phyloP scores from a whole-genome alignment of 2,888 invertebrate species.

The Agrotis ipsilon region DNA sequence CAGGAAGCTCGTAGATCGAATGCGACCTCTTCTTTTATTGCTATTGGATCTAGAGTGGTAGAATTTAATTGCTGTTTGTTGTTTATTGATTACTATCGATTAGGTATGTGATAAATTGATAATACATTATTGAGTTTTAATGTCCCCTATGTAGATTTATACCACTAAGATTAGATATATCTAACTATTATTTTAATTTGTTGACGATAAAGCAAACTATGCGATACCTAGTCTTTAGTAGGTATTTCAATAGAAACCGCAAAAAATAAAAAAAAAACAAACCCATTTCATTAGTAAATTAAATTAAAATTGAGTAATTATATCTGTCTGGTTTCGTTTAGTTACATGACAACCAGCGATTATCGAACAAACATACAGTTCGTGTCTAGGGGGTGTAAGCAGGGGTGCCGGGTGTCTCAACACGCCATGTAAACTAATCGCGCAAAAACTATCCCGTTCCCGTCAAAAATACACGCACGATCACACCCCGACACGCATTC shows the following conservation, averaged over 20 bases:
- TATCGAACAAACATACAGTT: constrained; percentile 37
- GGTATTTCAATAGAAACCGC: neutral
- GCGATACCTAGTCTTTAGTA: neutral
- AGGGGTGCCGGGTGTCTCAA: constrained; percentile 48
- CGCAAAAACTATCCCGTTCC: constrained; percentile 54
- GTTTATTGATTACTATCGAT: too few species aligned
- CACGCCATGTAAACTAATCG: constrained; percentile 64
- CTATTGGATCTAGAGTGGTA: too few species aligned
- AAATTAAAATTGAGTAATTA: constrained; percentile 1
- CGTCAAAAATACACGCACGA: constrained; percentile 73
- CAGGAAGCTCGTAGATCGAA: too few species aligned
- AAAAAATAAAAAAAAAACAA: constrained; percentile 10
- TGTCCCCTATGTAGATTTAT: constrained; percentile 8
- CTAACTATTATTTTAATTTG: neutral
- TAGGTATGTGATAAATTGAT: too few species aligned
- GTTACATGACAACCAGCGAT: constrained; percentile 35
- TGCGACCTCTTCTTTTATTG: too few species aligned
- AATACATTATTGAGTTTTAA: constrained; percentile 19
- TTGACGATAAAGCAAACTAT: neutral
- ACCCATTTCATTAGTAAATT: neutral
- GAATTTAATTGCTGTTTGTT: neutral
- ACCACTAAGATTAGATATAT: neutral
- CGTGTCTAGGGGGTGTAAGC: constrained; percentile 40
- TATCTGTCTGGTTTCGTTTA: constrained; percentile 19
- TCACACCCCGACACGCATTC: constrained; percentile 61